phyloP scores from a whole-genome alignment of 1,140 invertebrate species.

The Pseudachorutes palmiensis region DNA sequence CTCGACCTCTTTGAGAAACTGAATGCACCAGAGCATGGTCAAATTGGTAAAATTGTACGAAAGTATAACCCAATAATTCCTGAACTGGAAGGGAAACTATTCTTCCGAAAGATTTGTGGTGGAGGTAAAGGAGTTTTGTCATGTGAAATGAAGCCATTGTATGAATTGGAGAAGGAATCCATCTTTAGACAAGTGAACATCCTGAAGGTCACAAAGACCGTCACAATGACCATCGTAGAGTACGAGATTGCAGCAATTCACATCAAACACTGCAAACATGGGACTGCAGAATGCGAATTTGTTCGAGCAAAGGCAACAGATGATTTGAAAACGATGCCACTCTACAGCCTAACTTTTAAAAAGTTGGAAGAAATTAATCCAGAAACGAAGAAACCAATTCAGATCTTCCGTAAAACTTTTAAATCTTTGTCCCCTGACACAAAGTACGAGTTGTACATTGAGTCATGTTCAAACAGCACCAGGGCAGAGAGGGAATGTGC shows the following conservation, averaged over 20 bases:
- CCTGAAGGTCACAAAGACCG: too few relatives aligned
- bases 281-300: neutral
- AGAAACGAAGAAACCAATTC: neutral
- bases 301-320: neutral
- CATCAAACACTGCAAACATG: neutral
- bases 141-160: neutral
- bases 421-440: neutral
- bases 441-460: neutral
- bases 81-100: neutral
- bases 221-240: neutral
- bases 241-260: neutral
- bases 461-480: neutral
- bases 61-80: neutral
- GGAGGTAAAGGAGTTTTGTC: neutral
- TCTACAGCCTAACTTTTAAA: neutral
- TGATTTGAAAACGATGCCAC: neutral
- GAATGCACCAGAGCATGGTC: neutral
- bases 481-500: neutral
- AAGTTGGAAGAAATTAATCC: neutral
- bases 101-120: neutral
- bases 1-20: neutral
- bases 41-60: neutral
- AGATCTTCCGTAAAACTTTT: neutral
- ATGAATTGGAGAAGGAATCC: neutral
- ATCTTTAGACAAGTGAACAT: neutral